These are phyloP conservation scores for Scophthalmus maximus DNA, from an alignment of 2,113 vertebrate genomes.

Conservation along the genomic window DNA sequence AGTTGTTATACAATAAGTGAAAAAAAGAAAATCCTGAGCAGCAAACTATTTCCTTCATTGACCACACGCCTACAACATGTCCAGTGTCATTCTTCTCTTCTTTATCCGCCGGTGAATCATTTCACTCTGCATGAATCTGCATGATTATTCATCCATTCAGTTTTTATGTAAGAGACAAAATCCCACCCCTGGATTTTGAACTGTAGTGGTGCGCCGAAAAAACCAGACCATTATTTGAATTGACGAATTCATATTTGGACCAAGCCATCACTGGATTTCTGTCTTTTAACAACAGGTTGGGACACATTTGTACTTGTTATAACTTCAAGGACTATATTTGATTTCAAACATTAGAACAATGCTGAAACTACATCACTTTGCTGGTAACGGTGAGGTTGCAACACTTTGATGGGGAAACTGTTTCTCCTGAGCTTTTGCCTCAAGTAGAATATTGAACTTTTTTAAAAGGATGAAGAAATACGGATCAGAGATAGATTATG, in stretches of 20 bases:
- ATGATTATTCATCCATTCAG: conserved; percentile 52
- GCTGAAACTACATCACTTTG: no score
- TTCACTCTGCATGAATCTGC: conserved; percentile 38
- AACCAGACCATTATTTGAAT: conserved; percentile 13
- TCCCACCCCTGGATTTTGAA: conserved; percentile 13
- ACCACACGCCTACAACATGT: conserved; percentile 43
- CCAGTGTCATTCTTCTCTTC: conserved; percentile 40
- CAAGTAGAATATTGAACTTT: no score
- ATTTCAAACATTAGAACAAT: no score
- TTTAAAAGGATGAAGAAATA: no score
- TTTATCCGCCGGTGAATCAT: conserved; percentile 50
- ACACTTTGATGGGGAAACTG: no score
- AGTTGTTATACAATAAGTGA: conserved; percentile 8
- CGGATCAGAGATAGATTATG: no score
- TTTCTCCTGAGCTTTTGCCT: no score
- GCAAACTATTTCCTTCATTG: conserved; percentile 30
- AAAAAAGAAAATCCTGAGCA: not conserved
- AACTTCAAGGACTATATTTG: not conserved
- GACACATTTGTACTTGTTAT: not conserved
- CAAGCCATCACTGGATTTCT: not conserved
- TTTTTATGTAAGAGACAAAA: conserved; percentile 52
- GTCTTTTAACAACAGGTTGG: not conserved
- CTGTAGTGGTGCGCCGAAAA: not conserved
- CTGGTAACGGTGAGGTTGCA: no score
- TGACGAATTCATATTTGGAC: conserved; percentile 17